Evolutionary conservation across 2,888 invertebrate species (phyloP).

Genomic region (Mantis religiosa): DNA sequence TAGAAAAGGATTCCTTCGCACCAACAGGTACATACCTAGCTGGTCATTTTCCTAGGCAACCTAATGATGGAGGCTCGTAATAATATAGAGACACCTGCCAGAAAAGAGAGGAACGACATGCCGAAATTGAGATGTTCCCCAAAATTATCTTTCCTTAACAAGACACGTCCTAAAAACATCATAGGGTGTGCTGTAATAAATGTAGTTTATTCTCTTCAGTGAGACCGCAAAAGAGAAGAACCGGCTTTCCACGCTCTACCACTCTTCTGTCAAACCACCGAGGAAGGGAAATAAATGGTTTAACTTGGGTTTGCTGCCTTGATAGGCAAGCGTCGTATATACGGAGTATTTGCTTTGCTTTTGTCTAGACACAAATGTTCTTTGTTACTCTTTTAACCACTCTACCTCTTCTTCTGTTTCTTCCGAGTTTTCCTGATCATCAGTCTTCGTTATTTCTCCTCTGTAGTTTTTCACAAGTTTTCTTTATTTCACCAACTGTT

Average conservation of each 20-base stretch:
- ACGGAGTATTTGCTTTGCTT: no score
- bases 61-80: background rate
- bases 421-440: no score
- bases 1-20: background rate
- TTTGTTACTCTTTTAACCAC: no score
- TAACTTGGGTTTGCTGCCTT: no score
- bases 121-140: conserved; percentile 2
- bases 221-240: background rate
- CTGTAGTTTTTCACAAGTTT: no score
- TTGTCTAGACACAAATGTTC: no score
- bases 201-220: background rate
- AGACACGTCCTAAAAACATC: background rate
- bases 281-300: no score
- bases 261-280: background rate
- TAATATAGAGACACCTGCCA: conserved; percentile 9
- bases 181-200: background rate
- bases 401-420: no score
- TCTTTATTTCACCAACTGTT: no score
- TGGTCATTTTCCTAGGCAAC: background rate
- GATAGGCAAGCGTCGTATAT: no score
- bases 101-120: background rate
- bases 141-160: background rate
- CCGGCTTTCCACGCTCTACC: background rate
- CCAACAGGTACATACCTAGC: background rate
- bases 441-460: no score